phyloP scores from a whole-genome alignment of 2,113 vertebrate genomes.

The Catharus bicknelli region DNA sequence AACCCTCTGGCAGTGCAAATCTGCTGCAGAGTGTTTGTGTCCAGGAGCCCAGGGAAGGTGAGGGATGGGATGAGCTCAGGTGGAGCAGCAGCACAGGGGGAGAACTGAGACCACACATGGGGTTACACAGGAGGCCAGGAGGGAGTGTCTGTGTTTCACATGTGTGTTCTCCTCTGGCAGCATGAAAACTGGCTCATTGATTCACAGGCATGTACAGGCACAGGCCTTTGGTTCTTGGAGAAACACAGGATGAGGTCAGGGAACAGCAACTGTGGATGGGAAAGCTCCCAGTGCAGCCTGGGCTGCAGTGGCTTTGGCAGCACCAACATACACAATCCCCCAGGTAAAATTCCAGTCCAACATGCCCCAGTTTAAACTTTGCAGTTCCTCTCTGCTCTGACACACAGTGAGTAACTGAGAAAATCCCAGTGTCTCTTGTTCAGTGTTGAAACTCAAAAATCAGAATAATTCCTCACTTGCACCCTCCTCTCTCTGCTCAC shows the following conservation, averaged over 20 bases:
- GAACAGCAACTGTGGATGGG: background rate
- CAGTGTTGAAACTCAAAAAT: background rate
- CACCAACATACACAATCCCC: accelerated
- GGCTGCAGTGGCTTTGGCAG: background rate
- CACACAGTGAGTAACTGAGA: background rate
- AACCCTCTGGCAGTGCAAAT: background rate
- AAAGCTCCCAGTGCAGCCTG: background rate
- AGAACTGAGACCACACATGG: accelerated
- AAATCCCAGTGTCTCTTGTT: background rate
- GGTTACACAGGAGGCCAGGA: background rate
- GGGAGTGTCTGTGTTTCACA: background rate
- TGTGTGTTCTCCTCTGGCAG: accelerated
- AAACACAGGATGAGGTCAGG: accelerated
- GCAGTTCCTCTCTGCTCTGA: background rate
- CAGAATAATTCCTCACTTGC: too few species aligned
- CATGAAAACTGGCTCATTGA: accelerated
- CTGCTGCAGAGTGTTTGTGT: background rate
- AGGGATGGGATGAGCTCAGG: accelerated
- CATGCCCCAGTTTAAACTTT: accelerated
- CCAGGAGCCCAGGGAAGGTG: background rate
- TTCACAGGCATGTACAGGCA: accelerated
- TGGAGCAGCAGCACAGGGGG: accelerated
- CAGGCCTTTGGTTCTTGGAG: accelerated
- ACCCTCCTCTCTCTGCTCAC: background rate
- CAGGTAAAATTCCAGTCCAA: background rate